Conservation (phyloP, 2,113 vertebrate genomes). For the Mohoua ochrocephala region DNA sequence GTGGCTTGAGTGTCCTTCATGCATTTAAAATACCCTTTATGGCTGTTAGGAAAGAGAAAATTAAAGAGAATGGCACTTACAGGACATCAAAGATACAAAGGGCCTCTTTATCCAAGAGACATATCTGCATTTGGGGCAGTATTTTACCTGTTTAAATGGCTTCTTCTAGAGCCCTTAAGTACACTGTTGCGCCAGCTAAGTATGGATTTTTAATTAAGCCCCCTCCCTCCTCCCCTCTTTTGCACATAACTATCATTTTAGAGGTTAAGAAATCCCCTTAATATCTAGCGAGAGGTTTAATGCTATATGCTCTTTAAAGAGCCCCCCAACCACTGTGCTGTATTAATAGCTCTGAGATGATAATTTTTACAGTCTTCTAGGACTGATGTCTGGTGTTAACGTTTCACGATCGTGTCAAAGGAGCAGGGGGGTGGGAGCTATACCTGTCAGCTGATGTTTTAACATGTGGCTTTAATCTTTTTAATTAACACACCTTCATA, state of each 20-base stretch:
- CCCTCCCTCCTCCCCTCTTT: not conserved
- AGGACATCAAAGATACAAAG: slow-evolving; percentile 47
- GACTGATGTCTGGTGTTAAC: slow-evolving; percentile 25
- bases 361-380: slow-evolving; percentile 27
- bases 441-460: not conserved
- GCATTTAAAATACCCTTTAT: slow-evolving; percentile 36
- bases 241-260: slow-evolving; percentile 29
- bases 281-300: slow-evolving; percentile 24
- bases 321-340: not conserved
- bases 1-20: not conserved
- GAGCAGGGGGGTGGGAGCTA: not conserved
- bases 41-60: slow-evolving; percentile 30
- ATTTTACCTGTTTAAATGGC: slow-evolving; percentile 42
- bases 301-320: slow-evolving; percentile 24
- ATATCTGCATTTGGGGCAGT: slow-evolving; percentile 19
- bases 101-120: slow-evolving; percentile 28
- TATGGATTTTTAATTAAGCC: slow-evolving; percentile 62
- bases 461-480: slow-evolving; percentile 23
- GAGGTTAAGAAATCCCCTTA: slow-evolving; percentile 39
- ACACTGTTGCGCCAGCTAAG: slow-evolving; percentile 2
- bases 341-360: slow-evolving; percentile 13
- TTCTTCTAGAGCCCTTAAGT: slow-evolving; percentile 21
- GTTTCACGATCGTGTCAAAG: not conserved
- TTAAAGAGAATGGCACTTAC: slow-evolving; percentile 42
- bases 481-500: not conserved